Base-by-base conservation (phyloP, 2,888 invertebrate genomes). In the Lasioglossum figueresi region DNA sequence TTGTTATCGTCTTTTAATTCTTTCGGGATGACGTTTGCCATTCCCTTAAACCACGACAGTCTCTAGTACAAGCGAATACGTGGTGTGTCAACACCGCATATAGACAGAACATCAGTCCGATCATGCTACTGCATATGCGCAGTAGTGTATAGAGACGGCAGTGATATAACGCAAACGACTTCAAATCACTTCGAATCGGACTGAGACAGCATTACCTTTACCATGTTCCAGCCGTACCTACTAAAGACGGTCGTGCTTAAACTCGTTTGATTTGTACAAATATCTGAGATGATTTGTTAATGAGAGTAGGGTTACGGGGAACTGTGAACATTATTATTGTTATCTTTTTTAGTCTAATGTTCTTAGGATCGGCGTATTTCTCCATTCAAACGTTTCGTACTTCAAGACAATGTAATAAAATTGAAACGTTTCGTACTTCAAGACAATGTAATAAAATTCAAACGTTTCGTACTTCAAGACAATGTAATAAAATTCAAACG, bases 1-100 rank as follows among this genome's bases (percentile, higher is more conserved):
- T 85, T 86, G 59, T 85, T 75, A 75, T 68, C 34, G 37, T 79
- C 23, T 70, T 79, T 40, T n/a, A 16, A 31, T 68, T 6, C 23
- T 40, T 8, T 45, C 34, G 12, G 19, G 31, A 45, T 23, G 31
- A 23, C 12, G 43, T 76, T 76, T 8, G 34, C 45, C 34, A 72
- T 70, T 48, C 48, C 40, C 5, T 52, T 37, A n/a, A 48, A 8
- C 1, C 43, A 43, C 43, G 43, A 12, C 10, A 2, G 12, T 43
- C 43, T 43, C 4, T 43, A 43, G 4, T 14, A 43, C 43, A 14
- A 14, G 14, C 16, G 43, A 45, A 45, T 14, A 14, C 14, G 4
- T 4, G 14, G 14, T 14, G 14, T 43, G 12, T 2, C 43, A 14
- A 43, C 43, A 43, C 43, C 14, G 43, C 43, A 14, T 14, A 43